phyloP scores from a whole-genome alignment of 2,888 invertebrate species.

The Monochamus alternatus region DNA sequence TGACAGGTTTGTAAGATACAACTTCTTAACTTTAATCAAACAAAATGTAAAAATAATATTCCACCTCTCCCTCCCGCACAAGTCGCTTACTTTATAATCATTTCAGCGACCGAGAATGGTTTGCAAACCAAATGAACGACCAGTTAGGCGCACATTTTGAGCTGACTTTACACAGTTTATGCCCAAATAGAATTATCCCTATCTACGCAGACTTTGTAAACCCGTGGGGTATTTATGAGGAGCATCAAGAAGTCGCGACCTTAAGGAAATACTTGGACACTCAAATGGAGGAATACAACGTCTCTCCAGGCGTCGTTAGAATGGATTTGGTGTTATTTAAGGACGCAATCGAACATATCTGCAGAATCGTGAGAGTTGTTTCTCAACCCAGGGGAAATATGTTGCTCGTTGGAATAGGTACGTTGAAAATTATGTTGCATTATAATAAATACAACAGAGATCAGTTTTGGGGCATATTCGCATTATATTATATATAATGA shows the following conservation, averaged over 20 bases:
- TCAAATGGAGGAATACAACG: conserved; percentile 85
- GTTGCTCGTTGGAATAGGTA: conserved; percentile 87
- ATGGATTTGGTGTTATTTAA: conserved; percentile 90
- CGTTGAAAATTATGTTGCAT: neutral
- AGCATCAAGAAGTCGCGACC: conserved; percentile 73
- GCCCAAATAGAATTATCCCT: conserved; percentile 79
- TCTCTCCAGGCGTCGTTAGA: conserved; percentile 82
- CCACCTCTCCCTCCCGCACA: too few relatives aligned
- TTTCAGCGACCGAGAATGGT: conserved; percentile 84
- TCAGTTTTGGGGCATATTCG: too few relatives aligned
- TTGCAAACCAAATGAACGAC: conserved; percentile 80
- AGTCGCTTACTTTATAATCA: neutral
- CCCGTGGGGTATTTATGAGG: conserved; percentile 83
- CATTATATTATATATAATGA: too few relatives aligned
- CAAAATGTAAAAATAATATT: too few relatives aligned
- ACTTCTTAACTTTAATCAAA: too few relatives aligned
- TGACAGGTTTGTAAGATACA: conserved; percentile 73
- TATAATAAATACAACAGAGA: too few relatives aligned
- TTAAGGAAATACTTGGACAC: conserved; percentile 74
- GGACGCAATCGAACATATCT: conserved; percentile 90
- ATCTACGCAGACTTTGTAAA: conserved; percentile 89
- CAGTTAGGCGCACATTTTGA: conserved; percentile 87
- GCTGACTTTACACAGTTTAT: conserved; percentile 84
- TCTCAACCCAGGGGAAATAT: conserved; percentile 89
- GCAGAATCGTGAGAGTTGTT: conserved; percentile 86